A percentile compares a stretch with the other conserved stretches of the same genome.
phyloP scores from a whole-genome alignment of 2,113 vertebrate genomes.

The Sphaerodactylus townsendi region DNA sequence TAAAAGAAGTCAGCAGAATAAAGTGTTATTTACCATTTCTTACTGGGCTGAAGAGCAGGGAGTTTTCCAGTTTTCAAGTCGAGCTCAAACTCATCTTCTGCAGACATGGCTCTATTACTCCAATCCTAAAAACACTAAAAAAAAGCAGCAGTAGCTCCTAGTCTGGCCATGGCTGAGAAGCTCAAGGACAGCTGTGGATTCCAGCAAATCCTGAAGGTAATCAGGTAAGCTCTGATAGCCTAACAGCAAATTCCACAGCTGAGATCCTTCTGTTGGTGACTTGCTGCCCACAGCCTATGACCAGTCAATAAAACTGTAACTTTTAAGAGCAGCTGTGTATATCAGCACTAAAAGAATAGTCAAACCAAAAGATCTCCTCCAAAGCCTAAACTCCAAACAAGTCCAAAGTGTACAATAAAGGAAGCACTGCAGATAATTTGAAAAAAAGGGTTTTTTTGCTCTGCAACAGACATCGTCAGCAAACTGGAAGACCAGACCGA shows the following conservation, averaged over 20 bases:
- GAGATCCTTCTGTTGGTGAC: background rate
- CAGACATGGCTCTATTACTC: background rate
- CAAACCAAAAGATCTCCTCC: background rate
- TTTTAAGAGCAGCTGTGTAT: background rate
- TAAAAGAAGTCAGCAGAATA: conserved; percentile 4
- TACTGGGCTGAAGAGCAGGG: background rate
- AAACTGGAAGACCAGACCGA: background rate
- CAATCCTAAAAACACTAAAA: background rate
- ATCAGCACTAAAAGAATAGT: background rate
- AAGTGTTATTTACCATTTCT: conserved; percentile 3
- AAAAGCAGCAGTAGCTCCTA: background rate
- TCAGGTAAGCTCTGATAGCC: background rate
- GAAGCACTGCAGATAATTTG: background rate
- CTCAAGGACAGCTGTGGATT: background rate
- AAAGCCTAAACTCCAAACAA: background rate
- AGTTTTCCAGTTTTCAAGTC: background rate
- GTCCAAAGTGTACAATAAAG: background rate
- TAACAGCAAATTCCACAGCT: background rate
- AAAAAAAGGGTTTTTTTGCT: conserved; percentile 9
- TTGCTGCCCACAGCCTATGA: background rate
- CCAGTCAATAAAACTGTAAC: background rate
- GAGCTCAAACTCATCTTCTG: background rate
- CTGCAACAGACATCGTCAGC: conserved; percentile 31
- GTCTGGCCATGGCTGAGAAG: background rate
- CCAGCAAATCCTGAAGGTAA: background rate